phyloP scores from a whole-genome alignment of 2,797 vertebrate species.

The Cyclopterus lumpus region DNA sequence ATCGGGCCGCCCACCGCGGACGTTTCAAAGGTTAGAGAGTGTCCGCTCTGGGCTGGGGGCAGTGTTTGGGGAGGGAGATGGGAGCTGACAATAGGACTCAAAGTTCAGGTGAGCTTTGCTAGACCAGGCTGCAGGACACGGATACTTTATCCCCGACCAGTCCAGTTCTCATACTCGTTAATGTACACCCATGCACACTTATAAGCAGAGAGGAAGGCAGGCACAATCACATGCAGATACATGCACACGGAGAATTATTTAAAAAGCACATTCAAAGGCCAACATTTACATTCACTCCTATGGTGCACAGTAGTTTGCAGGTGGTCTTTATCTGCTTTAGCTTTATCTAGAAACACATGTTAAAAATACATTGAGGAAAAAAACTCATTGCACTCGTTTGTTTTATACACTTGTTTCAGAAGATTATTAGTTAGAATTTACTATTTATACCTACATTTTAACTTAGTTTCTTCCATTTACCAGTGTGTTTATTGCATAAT shows the following conservation, averaged over 20 bases:
- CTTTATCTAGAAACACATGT: neutral
- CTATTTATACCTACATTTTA: neutral
- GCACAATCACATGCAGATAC: constrained; percentile 31
- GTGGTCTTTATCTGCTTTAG: neutral
- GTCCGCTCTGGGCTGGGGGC: constrained; percentile 61
- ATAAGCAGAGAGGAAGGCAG: constrained; percentile 26
- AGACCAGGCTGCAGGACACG: constrained; percentile 70
- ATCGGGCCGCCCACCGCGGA: constrained; percentile 70
- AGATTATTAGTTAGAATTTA: no score
- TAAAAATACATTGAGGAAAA: neutral
- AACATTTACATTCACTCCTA: constrained; percentile 39
- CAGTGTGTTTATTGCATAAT: neutral
- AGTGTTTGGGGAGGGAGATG: constrained; percentile 67
- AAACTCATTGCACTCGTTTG: neutral
- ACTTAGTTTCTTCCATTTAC: neutral
- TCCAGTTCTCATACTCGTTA: constrained; percentile 60
- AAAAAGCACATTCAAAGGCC: constrained; percentile 48
- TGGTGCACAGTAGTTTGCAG: constrained; percentile 18
- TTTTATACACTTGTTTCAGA: neutral
- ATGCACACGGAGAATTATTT: constrained; percentile 29
- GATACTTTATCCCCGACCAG: constrained; percentile 60
- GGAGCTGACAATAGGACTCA: constrained; percentile 75
- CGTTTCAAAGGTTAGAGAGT: constrained; percentile 76
- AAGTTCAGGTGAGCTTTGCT: constrained; percentile 78
- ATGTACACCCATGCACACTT: constrained; percentile 52